phyloP scores from a whole-genome alignment of 2,888 invertebrate genomes.

The Hydroisotoma schaefferi region DNA sequence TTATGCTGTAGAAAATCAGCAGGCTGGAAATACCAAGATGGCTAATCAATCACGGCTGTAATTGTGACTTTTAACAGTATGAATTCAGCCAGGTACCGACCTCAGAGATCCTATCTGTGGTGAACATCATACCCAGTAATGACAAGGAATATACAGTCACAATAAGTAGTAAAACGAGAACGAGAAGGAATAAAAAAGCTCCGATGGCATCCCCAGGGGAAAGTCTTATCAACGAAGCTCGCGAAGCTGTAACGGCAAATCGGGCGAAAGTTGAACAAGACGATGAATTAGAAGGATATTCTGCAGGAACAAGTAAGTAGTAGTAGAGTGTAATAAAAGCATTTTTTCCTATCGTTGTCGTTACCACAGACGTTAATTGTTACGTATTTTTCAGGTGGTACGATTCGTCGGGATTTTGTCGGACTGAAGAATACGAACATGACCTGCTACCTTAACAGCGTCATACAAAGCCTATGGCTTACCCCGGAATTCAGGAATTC shows the following conservation, averaged over 20 bases:
- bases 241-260: too few relatives aligned
- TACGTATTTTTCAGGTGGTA: background rate
- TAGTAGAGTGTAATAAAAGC: too few relatives aligned
- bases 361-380: too few relatives aligned
- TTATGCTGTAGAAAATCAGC: background rate
- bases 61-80: constrained; percentile 27
- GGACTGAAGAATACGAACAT: constrained; percentile 85
- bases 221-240: too few relatives aligned
- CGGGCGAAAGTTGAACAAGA: too few relatives aligned
- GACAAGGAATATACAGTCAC: constrained; percentile 32
- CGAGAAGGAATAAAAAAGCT: background rate
- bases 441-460: constrained; percentile 87
- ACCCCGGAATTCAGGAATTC: constrained; percentile 89
- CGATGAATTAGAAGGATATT: too few relatives aligned
- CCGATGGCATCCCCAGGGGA: too few relatives aligned
- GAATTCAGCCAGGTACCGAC: constrained; percentile 29
- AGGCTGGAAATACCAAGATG: too few relatives aligned
- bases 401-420: constrained; percentile 54
- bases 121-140: constrained; percentile 27
- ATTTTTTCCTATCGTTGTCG: too few relatives aligned
- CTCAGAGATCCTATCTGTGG: constrained; percentile 22
- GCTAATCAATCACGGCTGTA: too few relatives aligned
- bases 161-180: constrained; percentile 4
- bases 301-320: too few relatives aligned
- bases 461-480: constrained; percentile 83